Evolutionary conservation across 2,113 vertebrate genomes (phyloP).

Genomic region (Cygnus atratus): DNA sequence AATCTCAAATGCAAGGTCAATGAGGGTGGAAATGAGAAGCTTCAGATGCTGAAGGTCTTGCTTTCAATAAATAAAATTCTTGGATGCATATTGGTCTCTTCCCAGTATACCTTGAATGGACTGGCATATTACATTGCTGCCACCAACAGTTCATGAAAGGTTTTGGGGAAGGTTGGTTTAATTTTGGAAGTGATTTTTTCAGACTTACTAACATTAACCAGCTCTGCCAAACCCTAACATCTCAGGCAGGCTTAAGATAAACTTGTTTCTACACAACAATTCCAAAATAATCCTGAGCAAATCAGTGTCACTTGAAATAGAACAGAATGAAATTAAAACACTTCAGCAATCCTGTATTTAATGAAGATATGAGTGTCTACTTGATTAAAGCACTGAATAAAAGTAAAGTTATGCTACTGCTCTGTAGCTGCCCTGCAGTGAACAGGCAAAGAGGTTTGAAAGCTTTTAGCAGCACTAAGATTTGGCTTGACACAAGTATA

Average conservation of each 20-base stretch:
- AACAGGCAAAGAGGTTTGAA: background rate
- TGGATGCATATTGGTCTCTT: background rate
- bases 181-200: background rate
- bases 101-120: background rate
- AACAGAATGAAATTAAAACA: background rate
- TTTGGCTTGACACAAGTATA: background rate
- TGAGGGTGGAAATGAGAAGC: background rate
- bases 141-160: background rate
- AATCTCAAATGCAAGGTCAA: constrained; percentile 17
- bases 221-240: background rate
- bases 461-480: background rate
- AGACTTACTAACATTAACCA: background rate
- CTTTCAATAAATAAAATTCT: background rate
- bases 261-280: background rate
- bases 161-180: background rate
- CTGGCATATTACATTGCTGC: background rate
- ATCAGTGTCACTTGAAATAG: background rate
- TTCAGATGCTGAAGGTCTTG: background rate
- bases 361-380: background rate
- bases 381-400: background rate
- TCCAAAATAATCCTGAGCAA: background rate
- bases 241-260: background rate
- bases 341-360: background rate
- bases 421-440: background rate
- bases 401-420: background rate